Evolutionary conservation across 2,113 vertebrate species (phyloP), one percentile per base, ranked within the genome.

Genomic region (Plectropomus leopardus): DNA sequence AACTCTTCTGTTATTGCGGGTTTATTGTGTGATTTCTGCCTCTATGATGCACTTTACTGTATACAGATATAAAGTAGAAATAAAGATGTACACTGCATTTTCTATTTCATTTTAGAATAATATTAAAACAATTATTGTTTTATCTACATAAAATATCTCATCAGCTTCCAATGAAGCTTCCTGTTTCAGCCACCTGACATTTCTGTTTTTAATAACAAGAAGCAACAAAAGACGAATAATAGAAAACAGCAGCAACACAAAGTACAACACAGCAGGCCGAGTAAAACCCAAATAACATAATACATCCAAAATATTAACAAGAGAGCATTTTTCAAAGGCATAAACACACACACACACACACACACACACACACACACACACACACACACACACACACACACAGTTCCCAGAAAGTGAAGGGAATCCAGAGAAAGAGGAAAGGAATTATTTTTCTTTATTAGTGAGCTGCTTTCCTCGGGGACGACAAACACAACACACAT

Each of bases 401-500:
- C 26, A 30, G 11, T 34, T 55, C 17, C 30, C 59, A 78, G 55
- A 50, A 73, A 76, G 68, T 57, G 60, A 75, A 45, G 79, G 54
- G 48, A 63, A 68, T 72, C 58, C 47, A 63, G 77, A 67, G 77
- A 71, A 91, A 96, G 89, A 91, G 87, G 93, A 95, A 88, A 92
- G 95, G 96, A 98, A 98, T 98, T 98, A 97, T 98, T 98, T 98
- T 98, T 98, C 97, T 98, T 97, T 98, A 98, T 99, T 98, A 98
- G 96, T 95, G 94, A 95, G 95, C 91, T 89, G 92, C 96, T 97
- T 96, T 96, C 96, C 94, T 87, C 24, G 88, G 94, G 96, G 97
- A 97, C 94, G 83, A 90, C 94, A 96, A 96, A 95, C 95, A 97
- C 93, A 97, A 95, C 96, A 96, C 97, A 98, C 97, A 98, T 98